These are phyloP conservation scores for Ptilonorhynchus violaceus DNA, from an alignment of 2,113 vertebrate species.

Conservation along the genomic window DNA sequence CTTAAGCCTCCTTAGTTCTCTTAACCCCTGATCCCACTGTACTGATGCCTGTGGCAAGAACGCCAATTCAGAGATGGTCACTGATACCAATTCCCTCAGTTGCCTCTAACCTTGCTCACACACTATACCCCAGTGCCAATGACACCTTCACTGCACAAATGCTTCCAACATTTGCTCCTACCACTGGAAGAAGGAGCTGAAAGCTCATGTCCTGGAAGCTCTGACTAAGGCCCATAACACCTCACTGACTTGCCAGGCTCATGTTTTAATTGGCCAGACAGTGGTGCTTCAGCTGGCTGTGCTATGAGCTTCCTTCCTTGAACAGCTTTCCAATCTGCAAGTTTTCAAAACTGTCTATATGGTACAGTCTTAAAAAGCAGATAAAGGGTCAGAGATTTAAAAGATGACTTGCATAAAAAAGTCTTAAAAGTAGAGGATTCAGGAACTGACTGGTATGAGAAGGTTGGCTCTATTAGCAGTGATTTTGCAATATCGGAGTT, in stretches of 20 bases:
- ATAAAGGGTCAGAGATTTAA: neutral
- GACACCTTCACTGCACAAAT: neutral
- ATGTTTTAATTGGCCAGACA: neutral
- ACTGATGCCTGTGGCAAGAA: neutral
- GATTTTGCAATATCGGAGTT: neutral
- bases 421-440: neutral
- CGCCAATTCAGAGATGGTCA: fast-evolving
- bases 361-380: neutral
- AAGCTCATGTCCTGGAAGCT: neutral
- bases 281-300: neutral
- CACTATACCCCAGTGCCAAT: neutral
- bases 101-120: neutral
- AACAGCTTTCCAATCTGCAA: neutral
- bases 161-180: neutral
- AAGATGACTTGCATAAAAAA: neutral
- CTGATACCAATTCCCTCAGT: neutral
- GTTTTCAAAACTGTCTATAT: neutral
- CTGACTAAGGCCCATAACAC: neutral
- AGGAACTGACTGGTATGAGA: neutral
- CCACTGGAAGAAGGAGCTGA: neutral
- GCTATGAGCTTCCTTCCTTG: neutral
- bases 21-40: neutral
- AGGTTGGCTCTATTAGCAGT: neutral
- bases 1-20: neutral
- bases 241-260: neutral